Percentiles rank a stretch among this genome's conserved stretches.
Evolutionary conservation across 2,888 invertebrate genomes (phyloP).

Genomic region (Yponomeuta plumbellus): DNA sequence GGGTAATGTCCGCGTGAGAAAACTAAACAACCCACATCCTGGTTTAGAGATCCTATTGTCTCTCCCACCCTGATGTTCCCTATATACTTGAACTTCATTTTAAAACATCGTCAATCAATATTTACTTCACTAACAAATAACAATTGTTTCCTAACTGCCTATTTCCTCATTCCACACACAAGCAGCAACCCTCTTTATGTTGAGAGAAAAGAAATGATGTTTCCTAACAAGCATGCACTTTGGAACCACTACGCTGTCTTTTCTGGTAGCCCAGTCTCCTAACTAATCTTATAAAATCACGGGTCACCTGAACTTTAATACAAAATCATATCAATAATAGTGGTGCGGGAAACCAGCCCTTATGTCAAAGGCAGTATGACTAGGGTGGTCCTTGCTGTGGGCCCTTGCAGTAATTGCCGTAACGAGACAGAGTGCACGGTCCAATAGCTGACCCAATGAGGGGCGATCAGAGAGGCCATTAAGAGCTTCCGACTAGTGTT

Average conservation of each 20-base stretch:
- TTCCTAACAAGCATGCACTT: not conserved
- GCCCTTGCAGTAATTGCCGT: not conserved
- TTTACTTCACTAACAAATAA: not conserved
- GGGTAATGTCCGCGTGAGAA: not conserved
- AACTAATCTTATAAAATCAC: not conserved
- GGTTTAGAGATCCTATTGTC: not conserved
- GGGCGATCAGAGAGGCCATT: constrained; percentile 40
- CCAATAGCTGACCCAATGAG: constrained; percentile 39
- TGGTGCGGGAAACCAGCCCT: not conserved
- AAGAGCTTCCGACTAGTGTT: constrained; percentile 43
- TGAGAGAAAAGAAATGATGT: not conserved
- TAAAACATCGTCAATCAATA: not conserved
- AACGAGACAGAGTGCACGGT: constrained; percentile 23
- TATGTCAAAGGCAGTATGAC: not conserved
- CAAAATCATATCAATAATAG: not conserved
- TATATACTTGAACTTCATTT: not conserved
- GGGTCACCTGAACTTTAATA: not conserved
- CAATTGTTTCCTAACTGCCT: constrained; percentile 1
- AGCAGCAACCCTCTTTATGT: not conserved
- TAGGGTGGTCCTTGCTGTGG: not conserved
- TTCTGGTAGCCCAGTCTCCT: not conserved
- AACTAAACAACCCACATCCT: not conserved
- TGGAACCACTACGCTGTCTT: not conserved
- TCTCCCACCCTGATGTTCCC: not conserved
- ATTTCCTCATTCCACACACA: not conserved